Base-by-base conservation (phyloP, 1,140 invertebrate species). In the Archivesica marissinica region DNA sequence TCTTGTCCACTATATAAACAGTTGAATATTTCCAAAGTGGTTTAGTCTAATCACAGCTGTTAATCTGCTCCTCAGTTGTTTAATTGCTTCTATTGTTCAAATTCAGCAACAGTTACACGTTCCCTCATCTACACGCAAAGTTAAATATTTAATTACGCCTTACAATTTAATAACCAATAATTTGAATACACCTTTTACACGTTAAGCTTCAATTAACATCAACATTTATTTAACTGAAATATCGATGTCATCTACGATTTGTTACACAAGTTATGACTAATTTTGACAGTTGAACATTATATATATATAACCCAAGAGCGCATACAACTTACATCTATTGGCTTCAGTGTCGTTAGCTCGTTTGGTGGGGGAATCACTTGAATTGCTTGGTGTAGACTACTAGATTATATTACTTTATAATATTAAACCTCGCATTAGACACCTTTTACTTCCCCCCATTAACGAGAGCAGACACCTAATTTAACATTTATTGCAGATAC, bases 261-360 rank as follows among this genome's bases (percentile, higher is more conserved):
- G 50, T 52, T n/a, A 52, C 50, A 52, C 23, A n/a, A n/a, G 50
- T 52, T 52, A 52, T 52, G 50, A 52, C 50, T 52, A 52, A 52
- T 7, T 52, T 52, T 23, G 50, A 23, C 17, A 52, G 50, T 52
- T 17, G 50, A 52, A 6, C 17, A 15, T 52, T 52, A 11, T 52
- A 6, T n/a, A n/a, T n/a, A n/a, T n/a, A n/a, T n/a, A n/a, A n/a
- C n/a, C n/a, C n/a, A n/a, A n/a, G n/a, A n/a, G n/a, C n/a, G n/a
- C n/a, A n/a, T n/a, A n/a, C n/a, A n/a, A n/a, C n/a, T n/a, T n/a
- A n/a, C n/a, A n/a, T n/a, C n/a, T n/a, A n/a, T n/a, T n/a, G n/a
- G n/a, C n/a, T n/a, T n/a, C n/a, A n/a, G n/a, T n/a, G n/a, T n/a
- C n/a, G n/a, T n/a, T n/a, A n/a, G n/a, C n/a, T n/a, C n/a, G n/a